Percentiles rank a stretch among this genome's conserved stretches.
Evolutionary conservation across 2,888 invertebrate species (phyloP).

Genomic region (Adelognathus sp.): DNA sequence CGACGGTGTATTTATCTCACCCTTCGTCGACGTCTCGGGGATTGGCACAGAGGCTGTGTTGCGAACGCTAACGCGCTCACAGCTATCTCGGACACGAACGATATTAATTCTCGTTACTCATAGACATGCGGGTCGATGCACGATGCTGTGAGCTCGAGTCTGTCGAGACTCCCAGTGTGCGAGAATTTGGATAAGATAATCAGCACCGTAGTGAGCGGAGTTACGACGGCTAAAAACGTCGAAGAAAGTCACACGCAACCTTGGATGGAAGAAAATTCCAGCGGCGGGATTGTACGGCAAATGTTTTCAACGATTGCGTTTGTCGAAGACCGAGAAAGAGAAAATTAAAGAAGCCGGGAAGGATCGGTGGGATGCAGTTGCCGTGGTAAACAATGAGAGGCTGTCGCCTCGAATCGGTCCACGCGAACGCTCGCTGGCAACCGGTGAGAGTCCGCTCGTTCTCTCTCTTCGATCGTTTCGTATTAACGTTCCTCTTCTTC

Average conservation of each 20-base stretch:
- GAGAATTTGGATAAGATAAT: slow-evolving; percentile 13
- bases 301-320: slow-evolving; percentile 12
- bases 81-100: slow-evolving; percentile 37
- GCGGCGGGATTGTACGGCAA: neutral
- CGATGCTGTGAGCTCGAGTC: neutral
- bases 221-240: neutral
- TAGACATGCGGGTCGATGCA: slow-evolving; percentile 38
- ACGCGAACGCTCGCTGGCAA: slow-evolving; percentile 31
- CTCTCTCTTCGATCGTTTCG: slow-evolving; percentile 46
- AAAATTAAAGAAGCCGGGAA: slow-evolving; percentile 29
- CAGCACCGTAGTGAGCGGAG: neutral
- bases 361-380: slow-evolving; percentile 44
- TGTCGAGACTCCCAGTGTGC: neutral
- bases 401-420: slow-evolving; percentile 61
- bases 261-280: neutral
- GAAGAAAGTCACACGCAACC: too few relatives aligned
- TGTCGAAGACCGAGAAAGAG: neutral
- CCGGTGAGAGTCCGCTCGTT: slow-evolving; percentile 12
- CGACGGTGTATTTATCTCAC: slow-evolving; percentile 65
- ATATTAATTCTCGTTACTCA: slow-evolving; percentile 67
- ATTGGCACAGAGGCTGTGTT: neutral
- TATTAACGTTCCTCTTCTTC: slow-evolving; percentile 46
- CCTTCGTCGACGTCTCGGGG: slow-evolving; percentile 24
- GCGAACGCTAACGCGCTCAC: slow-evolving; percentile 60
- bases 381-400: slow-evolving; percentile 62